phyloP scores from a whole-genome alignment of 2,113 vertebrate species.

The Colistium nudipinnis region DNA sequence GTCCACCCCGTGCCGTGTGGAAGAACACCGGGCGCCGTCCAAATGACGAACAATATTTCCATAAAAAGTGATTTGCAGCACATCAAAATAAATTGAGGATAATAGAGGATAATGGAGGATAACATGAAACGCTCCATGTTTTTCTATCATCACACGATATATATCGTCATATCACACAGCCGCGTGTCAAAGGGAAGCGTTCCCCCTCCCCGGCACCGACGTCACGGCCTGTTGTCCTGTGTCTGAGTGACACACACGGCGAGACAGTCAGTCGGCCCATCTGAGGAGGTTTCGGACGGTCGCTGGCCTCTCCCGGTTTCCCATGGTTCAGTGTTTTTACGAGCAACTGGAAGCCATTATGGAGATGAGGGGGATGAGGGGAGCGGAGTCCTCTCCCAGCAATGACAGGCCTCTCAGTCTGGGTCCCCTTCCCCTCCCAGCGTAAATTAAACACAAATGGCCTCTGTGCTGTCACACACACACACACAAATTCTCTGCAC shows the following conservation, averaged over 20 bases:
- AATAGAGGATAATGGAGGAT: constrained; percentile 5
- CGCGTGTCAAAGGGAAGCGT: not conserved
- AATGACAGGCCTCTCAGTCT: constrained; percentile 80
- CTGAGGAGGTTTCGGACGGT: constrained; percentile 57
- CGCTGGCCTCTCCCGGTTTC: constrained; percentile 70
- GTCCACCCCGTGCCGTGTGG: not conserved
- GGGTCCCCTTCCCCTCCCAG: constrained; percentile 66
- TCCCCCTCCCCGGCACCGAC: not conserved
- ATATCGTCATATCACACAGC: not conserved
- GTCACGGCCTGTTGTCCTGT: not conserved
- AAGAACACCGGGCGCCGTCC: not conserved
- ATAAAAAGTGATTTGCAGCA: constrained; percentile 14
- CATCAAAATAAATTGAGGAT: constrained; percentile 5
- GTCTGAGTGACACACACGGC: not conserved
- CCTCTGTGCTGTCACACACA: constrained; percentile 53
- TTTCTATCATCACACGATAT: constrained; percentile 4
- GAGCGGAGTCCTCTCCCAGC: constrained; percentile 72
- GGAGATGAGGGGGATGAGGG: constrained; percentile 77
- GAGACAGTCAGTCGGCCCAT: constrained; percentile 31
- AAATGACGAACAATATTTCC: not conserved
- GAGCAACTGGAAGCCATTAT: constrained; percentile 84
- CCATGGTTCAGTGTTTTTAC: constrained; percentile 77
- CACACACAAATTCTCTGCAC: constrained; percentile 41
- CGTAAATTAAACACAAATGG: constrained; percentile 83
- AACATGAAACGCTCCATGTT: not conserved